Base-by-base conservation (phyloP, 2,888 invertebrate species). In the Argyresthia goedartella region DNA sequence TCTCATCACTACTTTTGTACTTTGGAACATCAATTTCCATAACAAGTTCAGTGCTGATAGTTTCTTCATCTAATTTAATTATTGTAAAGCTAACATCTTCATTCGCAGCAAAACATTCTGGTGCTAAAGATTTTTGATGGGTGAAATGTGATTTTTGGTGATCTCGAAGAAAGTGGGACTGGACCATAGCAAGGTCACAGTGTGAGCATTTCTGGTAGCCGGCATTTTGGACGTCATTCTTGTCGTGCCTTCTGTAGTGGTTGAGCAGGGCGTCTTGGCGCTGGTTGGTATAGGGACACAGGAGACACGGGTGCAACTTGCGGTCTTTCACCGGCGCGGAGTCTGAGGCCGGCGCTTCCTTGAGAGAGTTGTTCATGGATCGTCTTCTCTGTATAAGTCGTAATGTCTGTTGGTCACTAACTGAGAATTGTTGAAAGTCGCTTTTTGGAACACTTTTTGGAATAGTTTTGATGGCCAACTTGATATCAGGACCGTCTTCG, bases 151-250 rank as follows among this genome's bases (percentile, higher is more conserved):
- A 86, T 66, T 93, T 92, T 43, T 91, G 88, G 74, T 96, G 96
- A 62, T 95, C 95, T 44, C 92, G 89, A 39, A 95, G 81, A 59
- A 93, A 90, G 64, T 92, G 90, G 53, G 90, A 90, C 63, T 93
- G 93, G 4, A 91, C 89, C 33, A 93, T 93, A 25, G 92, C 91
- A 71, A 93, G 93, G 77, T 95, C 94, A 73, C 96, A 96, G 71
- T 93, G 92, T 16, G 92, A 90, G 76, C 96, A 96, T 57, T 90
- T 90, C 63, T 91, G 90, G 56, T 85, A 88, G 58, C 89, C 90
- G 49, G 80, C 77, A 47, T 89, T 90, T 6, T 89, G 88, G 9
- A 90, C 76, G 66, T 91, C 89, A 9, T 84, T 79, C 47, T 77
- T 74, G 34, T 81, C 81, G 69, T 96, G 96, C 55, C 93, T 89